phyloP scores from a whole-genome alignment of 2,797 vertebrate species.

The Sebastes umbrosus region DNA sequence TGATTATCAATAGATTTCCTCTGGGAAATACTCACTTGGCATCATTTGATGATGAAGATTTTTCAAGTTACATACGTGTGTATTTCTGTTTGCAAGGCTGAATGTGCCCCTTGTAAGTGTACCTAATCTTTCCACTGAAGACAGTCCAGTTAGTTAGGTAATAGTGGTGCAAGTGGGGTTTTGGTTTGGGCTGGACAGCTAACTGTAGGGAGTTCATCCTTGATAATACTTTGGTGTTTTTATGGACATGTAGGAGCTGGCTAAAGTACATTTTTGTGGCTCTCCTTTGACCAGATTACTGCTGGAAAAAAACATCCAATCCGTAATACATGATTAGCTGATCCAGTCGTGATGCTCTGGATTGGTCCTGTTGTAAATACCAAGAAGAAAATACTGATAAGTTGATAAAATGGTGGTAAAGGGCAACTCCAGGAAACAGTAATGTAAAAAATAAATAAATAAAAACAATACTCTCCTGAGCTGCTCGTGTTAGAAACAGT shows the following conservation, averaged over 20 bases:
- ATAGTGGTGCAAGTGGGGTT: neutral
- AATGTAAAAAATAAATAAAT: neutral
- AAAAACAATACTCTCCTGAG: neutral
- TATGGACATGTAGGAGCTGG: neutral
- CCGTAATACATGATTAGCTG: neutral
- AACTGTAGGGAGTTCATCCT: neutral
- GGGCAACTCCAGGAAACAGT: neutral
- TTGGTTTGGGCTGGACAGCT: neutral
- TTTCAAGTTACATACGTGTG: neutral
- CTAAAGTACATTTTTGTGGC: neutral
- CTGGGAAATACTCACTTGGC: conserved; percentile 12
- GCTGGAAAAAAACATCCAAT: neutral
- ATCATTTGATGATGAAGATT: conserved; percentile 27
- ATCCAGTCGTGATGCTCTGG: neutral
- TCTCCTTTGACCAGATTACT: neutral
- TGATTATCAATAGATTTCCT: conserved; percentile 48
- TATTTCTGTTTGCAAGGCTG: neutral
- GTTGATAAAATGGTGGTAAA: neutral
- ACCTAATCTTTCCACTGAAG: neutral
- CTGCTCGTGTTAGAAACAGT: neutral
- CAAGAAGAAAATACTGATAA: neutral
- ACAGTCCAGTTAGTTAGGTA: neutral
- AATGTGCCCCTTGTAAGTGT: neutral
- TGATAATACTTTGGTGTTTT: neutral
- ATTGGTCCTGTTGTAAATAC: neutral